Evolutionary conservation across 2,888 invertebrate species (phyloP).

Genomic region (Megalurothrips usitatus): DNA sequence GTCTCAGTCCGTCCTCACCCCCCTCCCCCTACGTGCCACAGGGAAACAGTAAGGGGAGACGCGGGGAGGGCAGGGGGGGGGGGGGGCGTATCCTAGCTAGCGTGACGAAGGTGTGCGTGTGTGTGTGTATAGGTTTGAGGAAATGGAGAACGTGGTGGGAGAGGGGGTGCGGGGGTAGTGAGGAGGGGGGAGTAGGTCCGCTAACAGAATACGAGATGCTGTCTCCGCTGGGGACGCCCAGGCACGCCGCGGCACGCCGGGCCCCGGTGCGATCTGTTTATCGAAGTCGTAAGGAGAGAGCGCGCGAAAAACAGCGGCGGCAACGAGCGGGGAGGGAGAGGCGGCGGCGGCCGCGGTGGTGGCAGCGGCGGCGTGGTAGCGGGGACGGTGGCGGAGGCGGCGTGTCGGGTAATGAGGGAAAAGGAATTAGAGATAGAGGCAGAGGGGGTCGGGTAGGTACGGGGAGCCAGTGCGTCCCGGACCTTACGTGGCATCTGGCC

Average conservation of each 20-base stretch:
- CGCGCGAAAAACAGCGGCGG: neutral
- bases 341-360: neutral
- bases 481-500: neutral
- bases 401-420: neutral
- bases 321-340: neutral
- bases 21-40: no score
- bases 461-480: no score
- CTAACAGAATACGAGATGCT: slow-evolving; percentile 19
- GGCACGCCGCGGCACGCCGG: neutral
- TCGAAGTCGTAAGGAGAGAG: neutral
- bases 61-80: no score
- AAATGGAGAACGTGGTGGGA: neutral
- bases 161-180: neutral
- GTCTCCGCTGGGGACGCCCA: neutral
- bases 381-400: neutral
- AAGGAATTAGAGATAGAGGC: neutral
- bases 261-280: slow-evolving; percentile 18
- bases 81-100: neutral
- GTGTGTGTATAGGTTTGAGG: neutral
- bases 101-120: neutral
- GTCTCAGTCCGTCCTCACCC: no score
- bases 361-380: neutral
- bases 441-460: no score
- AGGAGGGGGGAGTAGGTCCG: neutral
- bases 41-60: no score